These are phyloP conservation scores for Zoanthus gigantus DNA, from an alignment of 92 coral and sea anemone species.

Conservation along the genomic window DNA sequence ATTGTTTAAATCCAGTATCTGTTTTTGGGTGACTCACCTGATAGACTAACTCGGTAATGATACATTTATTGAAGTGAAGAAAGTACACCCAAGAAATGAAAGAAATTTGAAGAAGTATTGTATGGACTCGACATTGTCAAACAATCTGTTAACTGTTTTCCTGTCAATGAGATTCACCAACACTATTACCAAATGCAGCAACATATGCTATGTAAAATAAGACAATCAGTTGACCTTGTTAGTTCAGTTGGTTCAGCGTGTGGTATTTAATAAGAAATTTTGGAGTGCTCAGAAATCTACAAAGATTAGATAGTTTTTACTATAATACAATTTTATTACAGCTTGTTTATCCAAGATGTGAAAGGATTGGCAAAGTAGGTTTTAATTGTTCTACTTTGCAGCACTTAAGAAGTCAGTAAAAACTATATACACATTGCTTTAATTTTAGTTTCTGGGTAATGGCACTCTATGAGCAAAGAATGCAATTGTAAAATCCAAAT, in stretches of 20 bases:
- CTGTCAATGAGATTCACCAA: constrained; percentile 53
- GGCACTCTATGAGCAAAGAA: no score
- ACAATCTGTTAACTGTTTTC: background rate
- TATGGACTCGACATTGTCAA: constrained; percentile 50
- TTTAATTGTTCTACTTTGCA: no score
- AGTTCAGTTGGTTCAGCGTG: constrained; percentile 37
- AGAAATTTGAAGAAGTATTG: constrained; percentile 60
- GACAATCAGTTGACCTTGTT: constrained; percentile 66
- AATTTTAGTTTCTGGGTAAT: no score
- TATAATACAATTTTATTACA: no score
- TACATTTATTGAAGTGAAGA: constrained; percentile 60
- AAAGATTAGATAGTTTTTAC: constrained; percentile 13
- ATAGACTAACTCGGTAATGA: constrained; percentile 57
- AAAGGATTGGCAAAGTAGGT: no score
- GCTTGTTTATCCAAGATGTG: no score
- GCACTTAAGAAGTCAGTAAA: no score
- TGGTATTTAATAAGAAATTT: constrained; percentile 36
- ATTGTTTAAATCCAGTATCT: no score
- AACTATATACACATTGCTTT: no score
- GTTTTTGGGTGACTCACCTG: background rate
- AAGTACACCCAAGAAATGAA: constrained; percentile 44
- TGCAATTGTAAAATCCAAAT: no score
- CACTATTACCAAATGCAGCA: constrained; percentile 68
- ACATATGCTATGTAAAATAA: constrained; percentile 67
- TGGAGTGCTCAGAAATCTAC: constrained; percentile 25